phyloP scores from a whole-genome alignment of 2,797 vertebrate genomes.

The Hozukius guyotensis region DNA sequence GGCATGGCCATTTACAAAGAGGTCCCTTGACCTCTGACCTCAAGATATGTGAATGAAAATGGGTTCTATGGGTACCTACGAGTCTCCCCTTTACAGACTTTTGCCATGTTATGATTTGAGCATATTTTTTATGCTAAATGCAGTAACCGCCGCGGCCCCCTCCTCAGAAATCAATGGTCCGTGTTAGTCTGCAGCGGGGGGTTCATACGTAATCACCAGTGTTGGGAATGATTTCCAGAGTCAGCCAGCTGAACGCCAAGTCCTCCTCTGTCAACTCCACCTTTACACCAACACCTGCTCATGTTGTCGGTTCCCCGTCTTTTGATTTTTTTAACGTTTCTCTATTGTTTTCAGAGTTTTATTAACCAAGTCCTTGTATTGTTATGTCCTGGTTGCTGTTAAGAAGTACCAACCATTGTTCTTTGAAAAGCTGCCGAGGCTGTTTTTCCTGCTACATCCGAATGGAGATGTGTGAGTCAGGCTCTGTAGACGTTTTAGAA shows the following conservation, averaged over 20 bases:
- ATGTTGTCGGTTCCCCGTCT: neutral
- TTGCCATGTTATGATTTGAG: too few species aligned
- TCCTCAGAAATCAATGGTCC: slow-evolving; percentile 45
- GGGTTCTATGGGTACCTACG: too few species aligned
- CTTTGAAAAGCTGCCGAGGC: slow-evolving; percentile 9
- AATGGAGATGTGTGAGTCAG: neutral
- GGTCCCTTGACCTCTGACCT: too few species aligned
- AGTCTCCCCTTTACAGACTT: too few species aligned
- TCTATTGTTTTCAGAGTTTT: neutral
- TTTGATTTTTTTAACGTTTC: neutral
- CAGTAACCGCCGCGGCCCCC: neutral
- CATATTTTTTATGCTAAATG: too few species aligned
- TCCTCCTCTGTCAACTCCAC: neutral
- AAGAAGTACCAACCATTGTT: slow-evolving; percentile 28
- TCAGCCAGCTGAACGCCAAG: slow-evolving; percentile 26
- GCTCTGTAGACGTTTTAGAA: neutral
- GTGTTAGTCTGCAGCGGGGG: slow-evolving; percentile 46
- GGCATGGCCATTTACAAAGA: too few species aligned
- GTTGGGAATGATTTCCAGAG: slow-evolving; percentile 21
- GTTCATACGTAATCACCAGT: slow-evolving; percentile 19
- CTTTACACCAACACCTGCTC: slow-evolving; percentile 7
- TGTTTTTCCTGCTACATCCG: slow-evolving; percentile 32
- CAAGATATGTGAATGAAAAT: too few species aligned
- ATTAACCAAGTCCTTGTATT: neutral
- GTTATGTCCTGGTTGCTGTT: neutral